Base-by-base conservation (phyloP, 2,113 vertebrate genomes). In the Pelodiscus sinensis region DNA sequence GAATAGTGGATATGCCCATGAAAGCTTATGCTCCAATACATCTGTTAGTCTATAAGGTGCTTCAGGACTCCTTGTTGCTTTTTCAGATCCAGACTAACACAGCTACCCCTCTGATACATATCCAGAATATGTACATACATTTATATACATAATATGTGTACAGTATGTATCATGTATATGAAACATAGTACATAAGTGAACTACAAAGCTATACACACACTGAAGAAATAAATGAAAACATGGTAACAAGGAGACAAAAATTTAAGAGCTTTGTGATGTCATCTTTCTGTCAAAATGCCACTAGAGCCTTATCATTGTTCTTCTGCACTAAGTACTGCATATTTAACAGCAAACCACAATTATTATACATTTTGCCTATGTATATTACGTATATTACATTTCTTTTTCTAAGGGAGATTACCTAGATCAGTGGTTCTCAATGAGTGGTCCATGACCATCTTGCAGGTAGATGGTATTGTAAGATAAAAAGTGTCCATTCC, bases 161-260 rank as follows among this genome's bases (percentile, higher is more conserved):
- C 79, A 83, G 29, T 24, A 52, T 55, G 52, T 77, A 9, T 44
- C 44, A 0, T 83, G 25, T 94, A 90, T 94, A 31, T 50, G 25
- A 75, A 11, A 22, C 38, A 4, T 88, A 83, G 3, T 78, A 8
- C 0, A 0, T 84, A 79, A 84, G 57, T 90, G 31, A 71, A 2
- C n/a, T 83, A 88, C 77, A 81, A 88, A 82, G 24, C 84, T 91
- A 7, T 18, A 81, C 77, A 86, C 77, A 88, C 35, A 35, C 0
- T 71, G 52, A 3, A 54, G 71, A 51, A 79, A 62, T 14, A 84
- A 29, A 22, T 62, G 55, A 65, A 92, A 89, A 38, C 13, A 19
- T 2, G 56, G n/a, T 50, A 84, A 14, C 22, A 84, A 27, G 0
- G 0, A n/a, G 35, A 87, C 78, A 52, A 60, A 79, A 84, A 73